phyloP scores from a whole-genome alignment of 2,888 invertebrate species.

The Crocallis elinguaria region DNA sequence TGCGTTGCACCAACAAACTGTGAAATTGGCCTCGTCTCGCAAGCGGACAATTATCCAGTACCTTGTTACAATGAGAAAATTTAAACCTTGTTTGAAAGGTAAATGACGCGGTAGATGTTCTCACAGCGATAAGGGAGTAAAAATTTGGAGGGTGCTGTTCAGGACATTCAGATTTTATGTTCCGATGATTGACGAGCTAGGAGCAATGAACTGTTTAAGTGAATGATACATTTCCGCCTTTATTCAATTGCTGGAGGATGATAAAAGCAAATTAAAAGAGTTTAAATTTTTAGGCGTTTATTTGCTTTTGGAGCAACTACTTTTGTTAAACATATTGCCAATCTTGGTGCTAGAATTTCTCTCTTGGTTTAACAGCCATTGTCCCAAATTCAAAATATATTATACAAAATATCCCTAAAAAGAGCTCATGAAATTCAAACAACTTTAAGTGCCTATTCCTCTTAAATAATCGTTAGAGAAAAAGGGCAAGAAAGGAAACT shows the following conservation, averaged over 20 bases:
- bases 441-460: no score
- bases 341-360: no score
- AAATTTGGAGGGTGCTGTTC: neutral
- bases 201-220: conserved; percentile 17
- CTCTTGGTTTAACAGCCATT: no score
- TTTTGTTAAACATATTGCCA: no score
- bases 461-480: no score
- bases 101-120: neutral
- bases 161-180: conserved; percentile 4
- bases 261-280: no score
- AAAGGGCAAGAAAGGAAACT: no score
- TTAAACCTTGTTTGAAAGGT: neutral
- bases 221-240: conserved; percentile 8
- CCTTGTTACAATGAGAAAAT: neutral
- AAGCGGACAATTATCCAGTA: neutral
- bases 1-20: conserved; percentile 13
- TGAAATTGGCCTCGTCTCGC: conserved; percentile 14
- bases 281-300: no score
- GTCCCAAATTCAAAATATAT: no score
- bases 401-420: no score
- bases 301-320: neutral
- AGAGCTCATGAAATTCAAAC: no score
- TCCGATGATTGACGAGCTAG: conserved; percentile 7
- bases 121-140: conserved; percentile 2
- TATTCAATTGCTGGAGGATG: neutral